These are phyloP conservation scores for Nematopogon swammerdamellus DNA, from an alignment of 2,888 invertebrate genomes.

Conservation along the genomic window DNA sequence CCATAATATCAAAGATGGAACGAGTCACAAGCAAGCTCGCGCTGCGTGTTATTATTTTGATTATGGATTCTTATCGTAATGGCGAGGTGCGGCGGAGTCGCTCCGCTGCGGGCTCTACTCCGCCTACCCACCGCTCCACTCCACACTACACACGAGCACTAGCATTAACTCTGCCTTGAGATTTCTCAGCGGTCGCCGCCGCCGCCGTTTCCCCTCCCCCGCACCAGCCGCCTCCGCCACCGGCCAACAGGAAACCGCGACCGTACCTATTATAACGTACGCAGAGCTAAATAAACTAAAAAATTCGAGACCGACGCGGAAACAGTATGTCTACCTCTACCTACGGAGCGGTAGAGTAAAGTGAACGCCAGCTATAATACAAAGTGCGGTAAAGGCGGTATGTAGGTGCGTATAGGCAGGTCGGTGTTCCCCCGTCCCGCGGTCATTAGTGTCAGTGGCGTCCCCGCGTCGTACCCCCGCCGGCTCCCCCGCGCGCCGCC, in stretches of 20 bases:
- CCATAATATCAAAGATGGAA: too few species aligned
- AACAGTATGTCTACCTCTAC: neutral
- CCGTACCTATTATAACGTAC: neutral
- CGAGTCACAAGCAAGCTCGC: too few species aligned
- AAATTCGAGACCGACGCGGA: neutral
- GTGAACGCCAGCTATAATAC: neutral
- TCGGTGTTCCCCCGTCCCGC: constrained; percentile 42
- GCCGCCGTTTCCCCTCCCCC: too few species aligned
- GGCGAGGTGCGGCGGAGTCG: neutral
- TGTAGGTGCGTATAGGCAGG: constrained; percentile 20
- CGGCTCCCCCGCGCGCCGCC: constrained; percentile 29
- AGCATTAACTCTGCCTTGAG: neutral
- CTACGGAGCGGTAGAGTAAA: too few species aligned
- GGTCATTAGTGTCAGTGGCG: constrained; percentile 46
- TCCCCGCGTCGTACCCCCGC: constrained; percentile 25
- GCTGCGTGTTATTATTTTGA: neutral
- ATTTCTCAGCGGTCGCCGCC: too few species aligned
- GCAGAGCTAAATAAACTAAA: neutral
- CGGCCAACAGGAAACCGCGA: neutral
- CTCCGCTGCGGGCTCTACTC: neutral
- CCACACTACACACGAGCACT: too few species aligned
- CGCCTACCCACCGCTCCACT: too few species aligned
- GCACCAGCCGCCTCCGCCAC: too few species aligned
- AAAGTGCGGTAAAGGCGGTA: neutral
- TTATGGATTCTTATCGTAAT: neutral